Evolutionary conservation across 2,888 invertebrate species (phyloP), one percentile per base, ranked within the genome.

Genomic region (Ophion slaviceki): DNA sequence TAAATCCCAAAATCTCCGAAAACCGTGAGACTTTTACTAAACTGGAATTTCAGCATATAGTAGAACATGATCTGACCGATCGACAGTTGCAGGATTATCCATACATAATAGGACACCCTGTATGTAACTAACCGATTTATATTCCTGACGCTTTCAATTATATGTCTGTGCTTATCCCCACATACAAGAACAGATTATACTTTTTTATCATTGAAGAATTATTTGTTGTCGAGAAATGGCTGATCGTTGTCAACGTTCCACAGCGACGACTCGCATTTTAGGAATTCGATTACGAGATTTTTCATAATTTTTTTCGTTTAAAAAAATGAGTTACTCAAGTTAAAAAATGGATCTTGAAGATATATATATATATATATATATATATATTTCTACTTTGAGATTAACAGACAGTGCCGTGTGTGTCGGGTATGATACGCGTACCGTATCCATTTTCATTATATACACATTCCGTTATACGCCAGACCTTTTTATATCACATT

Each of bases 141-240:
- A 64, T 62, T 75, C 62, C 62, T 62, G 47, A 40, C 20, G 61
- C n/a, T 62, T 40, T 14, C 28, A 64, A 75, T 62, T 47, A 75
- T 14, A 32, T 36, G 2, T 72, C 32, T n/a, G 11, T 57, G 32
- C 32, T 14, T 20, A n/a, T 61, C 28, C 6, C 10, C n/a, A 32
- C 40, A 20, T 59, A 74, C 74, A 40, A 61, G 45, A 74, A 20
- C 40, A 6, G 6, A 47, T 62, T 47, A 62, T 64, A 47, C 10
- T 14, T 75, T 75, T 28, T 75, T 47, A n/a, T 64, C 59, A 8
- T 24, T 47, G 3, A 62, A 24, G 17, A 45, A n/a, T 62, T 47
- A 28, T 62, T 45, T 20, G 14, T 62, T 47, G 64, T 75, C 62
- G 28, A 64, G 64, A 64, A 62, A 40, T 53, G 2, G 20, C 17